Conservation (phyloP, 1,140 invertebrate genomes). For the Pachypsylla venusta region DNA sequence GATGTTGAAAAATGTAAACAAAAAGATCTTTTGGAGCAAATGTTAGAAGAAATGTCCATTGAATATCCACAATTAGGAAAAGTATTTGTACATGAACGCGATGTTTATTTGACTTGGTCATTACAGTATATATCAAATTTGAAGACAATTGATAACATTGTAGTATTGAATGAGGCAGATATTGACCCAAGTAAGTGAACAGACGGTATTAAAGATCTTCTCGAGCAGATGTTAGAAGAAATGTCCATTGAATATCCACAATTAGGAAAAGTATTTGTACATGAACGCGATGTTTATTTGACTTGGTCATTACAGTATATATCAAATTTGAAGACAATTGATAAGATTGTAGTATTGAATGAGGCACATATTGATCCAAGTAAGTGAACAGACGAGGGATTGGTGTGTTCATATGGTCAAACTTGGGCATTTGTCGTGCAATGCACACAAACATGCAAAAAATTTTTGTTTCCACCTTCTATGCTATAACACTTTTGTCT, state of each 20-base stretch:
- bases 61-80: slow-evolving; percentile 79
- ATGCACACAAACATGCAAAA: too few species aligned
- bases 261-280: slow-evolving; percentile 78
- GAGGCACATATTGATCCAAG: neutral
- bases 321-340: neutral
- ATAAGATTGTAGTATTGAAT: neutral
- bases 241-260: slow-evolving; percentile 85
- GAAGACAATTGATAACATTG: neutral
- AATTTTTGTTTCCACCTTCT: too few species aligned
- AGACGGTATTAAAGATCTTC: slow-evolving; percentile 45
- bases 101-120: slow-evolving; percentile 77
- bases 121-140: slow-evolving; percentile 37
- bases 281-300: slow-evolving; percentile 81
- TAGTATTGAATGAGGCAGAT: neutral
- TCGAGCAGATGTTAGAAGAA: slow-evolving; percentile 79
- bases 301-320: slow-evolving; percentile 61
- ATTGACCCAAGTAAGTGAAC: neutral
- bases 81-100: slow-evolving; percentile 88
- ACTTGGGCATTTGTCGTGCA: too few species aligned
- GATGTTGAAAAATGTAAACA: slow-evolving; percentile 85
- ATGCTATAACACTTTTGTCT: neutral
- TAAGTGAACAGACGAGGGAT: too few species aligned
- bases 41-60: slow-evolving; percentile 78
- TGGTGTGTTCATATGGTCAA: too few species aligned
- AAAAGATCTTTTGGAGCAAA: slow-evolving; percentile 74